Percentiles rank a stretch among this genome's conserved stretches.
phyloP scores from a whole-genome alignment of 1,140 invertebrate species.

The Drosophila lacteicornis region DNA sequence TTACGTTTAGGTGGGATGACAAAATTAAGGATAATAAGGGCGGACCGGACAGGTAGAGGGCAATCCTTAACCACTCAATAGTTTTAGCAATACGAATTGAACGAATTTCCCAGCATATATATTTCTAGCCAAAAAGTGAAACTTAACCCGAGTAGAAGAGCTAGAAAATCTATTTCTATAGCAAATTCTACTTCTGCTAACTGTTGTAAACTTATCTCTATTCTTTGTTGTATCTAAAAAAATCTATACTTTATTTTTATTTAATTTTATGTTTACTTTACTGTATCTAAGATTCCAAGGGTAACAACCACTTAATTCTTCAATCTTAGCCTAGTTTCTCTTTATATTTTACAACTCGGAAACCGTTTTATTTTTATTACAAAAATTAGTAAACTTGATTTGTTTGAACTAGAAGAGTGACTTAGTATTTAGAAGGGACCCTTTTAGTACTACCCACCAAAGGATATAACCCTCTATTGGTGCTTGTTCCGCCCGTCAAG shows the following conservation, averaged over 20 bases:
- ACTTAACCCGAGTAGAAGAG: constrained; percentile 24
- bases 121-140: constrained; percentile 41
- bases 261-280: constrained; percentile 4
- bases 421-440: constrained; percentile 16
- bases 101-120: constrained; percentile 32
- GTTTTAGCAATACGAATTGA: constrained; percentile 24
- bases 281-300: neutral
- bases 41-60: constrained; percentile 88
- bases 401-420: neutral
- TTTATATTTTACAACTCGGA: neutral
- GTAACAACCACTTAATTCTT: neutral
- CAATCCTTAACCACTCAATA: constrained; percentile 68
- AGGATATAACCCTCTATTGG: constrained; percentile 85
- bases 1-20: constrained; percentile 93
- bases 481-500: constrained; percentile 85
- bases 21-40: constrained; percentile 86
- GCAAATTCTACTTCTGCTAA: constrained; percentile 18
- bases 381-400: neutral
- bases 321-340: neutral
- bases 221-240: constrained; percentile 42
- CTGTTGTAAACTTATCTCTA: constrained; percentile 21
- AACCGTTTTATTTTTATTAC: neutral
- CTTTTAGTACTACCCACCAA: constrained; percentile 57
- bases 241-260: neutral
- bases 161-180: constrained; percentile 26